Evolutionary conservation across 2,113 vertebrate genomes (phyloP).

Genomic region (Halichoerus grypus): DNA sequence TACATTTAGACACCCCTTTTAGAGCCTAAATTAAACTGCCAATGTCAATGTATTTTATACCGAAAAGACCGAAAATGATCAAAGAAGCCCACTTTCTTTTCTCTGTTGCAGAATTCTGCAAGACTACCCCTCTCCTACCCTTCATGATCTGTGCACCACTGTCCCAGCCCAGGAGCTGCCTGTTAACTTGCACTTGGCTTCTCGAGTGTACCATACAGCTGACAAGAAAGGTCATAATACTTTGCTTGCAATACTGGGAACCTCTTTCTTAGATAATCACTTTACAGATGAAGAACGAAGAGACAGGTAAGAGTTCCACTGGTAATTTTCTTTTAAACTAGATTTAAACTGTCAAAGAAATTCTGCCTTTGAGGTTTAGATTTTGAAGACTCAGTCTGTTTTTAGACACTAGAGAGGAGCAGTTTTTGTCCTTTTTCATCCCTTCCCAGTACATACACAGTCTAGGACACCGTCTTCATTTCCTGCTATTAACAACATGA

Average conservation of each 20-base stretch:
- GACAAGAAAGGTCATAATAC: conserved; percentile 74
- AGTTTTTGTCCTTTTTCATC: not conserved
- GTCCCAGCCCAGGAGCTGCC: conserved; percentile 83
- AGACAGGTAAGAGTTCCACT: conserved; percentile 70
- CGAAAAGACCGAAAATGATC: not conserved
- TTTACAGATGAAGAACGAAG: conserved; percentile 71
- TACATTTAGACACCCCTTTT: not conserved
- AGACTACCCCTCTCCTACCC: conserved; percentile 70
- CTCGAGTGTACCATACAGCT: conserved; percentile 84
- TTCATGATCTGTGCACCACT: conserved; percentile 84
- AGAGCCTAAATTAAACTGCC: not conserved
- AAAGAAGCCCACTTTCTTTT: conserved; percentile 44
- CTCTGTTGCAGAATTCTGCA: conserved; percentile 77
- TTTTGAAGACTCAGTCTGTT: conserved; percentile 5
- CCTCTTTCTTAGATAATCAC: not conserved
- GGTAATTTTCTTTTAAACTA: conserved; percentile 49
- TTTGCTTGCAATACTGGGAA: conserved; percentile 6
- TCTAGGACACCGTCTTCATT: not conserved
- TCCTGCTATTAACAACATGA: not conserved
- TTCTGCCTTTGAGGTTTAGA: not conserved
- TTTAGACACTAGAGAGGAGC: not conserved
- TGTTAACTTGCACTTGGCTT: conserved; percentile 83
- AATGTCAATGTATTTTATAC: not conserved
- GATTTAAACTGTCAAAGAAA: not conserved
- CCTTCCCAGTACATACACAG: not conserved